These are phyloP conservation scores for Oryctes rhinoceros DNA, from an alignment of 1,140 invertebrate species.

Conservation along the genomic window DNA sequence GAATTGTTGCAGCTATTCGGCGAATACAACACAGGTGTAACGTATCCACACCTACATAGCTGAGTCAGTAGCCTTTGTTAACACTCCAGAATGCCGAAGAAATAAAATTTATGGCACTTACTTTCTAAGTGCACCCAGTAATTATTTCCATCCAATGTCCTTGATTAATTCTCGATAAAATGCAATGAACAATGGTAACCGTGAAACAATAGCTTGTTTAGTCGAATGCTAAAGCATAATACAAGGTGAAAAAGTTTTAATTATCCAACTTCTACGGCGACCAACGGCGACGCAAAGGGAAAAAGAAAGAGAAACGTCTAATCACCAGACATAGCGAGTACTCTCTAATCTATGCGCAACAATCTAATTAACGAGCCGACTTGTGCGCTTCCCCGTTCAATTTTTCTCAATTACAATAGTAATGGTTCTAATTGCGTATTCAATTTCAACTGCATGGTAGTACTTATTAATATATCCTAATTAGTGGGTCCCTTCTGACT, in stretches of 20 bases:
- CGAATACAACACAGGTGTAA: too few species aligned
- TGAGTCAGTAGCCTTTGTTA: neutral
- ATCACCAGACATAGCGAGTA: neutral
- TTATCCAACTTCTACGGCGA: neutral
- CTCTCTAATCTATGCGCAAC: conserved; percentile 12
- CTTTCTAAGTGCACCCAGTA: neutral
- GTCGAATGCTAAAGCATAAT: neutral
- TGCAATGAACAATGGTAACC: neutral
- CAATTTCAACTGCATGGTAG: conserved; percentile 18
- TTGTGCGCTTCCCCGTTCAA: conserved; percentile 4
- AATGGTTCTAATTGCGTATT: conserved; percentile 17
- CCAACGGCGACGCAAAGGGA: neutral
- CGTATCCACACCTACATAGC: neutral
- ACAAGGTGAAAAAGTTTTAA: conserved; percentile 4
- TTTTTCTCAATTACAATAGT: conserved; percentile 19
- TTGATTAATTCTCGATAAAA: conserved; percentile 22
- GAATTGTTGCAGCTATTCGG: too few species aligned
- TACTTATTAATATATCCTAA: conserved; percentile 23
- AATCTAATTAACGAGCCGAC: conserved; percentile 15
- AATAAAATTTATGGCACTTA: neutral
- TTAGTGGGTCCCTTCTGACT: neutral
- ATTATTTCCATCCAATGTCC: conserved; percentile 9
- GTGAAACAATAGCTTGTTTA: conserved; percentile 11
- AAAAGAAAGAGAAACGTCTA: conserved; percentile 8
- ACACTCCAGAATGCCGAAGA: neutral